Evolutionary conservation across 2,888 invertebrate species (phyloP), one percentile per base, ranked within the genome.

Genomic region (Allolobophora icterica): DNA sequence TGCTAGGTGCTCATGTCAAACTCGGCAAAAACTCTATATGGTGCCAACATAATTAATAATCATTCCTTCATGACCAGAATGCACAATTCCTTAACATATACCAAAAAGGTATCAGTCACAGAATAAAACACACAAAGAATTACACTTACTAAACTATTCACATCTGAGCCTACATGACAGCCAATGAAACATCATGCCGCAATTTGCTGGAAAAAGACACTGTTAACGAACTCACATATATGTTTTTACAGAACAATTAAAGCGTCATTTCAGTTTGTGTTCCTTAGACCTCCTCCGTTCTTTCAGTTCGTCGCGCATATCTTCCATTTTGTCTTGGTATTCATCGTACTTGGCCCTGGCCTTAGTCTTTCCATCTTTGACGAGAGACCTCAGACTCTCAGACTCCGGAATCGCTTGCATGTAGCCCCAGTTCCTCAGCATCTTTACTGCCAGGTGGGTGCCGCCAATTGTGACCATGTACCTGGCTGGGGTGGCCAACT

Each of bases 401-500:
- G 92, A 93, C 89, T 94, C 92, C 13, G 97, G 97, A 71, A 97
- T 97, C n/a, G 98, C 97, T 94, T 97, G 97, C 92, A 98, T 97
- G 95, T 97, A 97, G 90, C 98, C 98, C 95, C 97, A 96, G 93
- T 96, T 96, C 93, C 97, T 97, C 93, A 99, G 96, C 94, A 97
- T 97, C 94, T 97, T 97, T 92, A 98, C 98, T 17, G 97, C 97
- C 94, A 97, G 95, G 34, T 98, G 98, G 38, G 98, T 98, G 89
- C 98, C 97, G 93, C 97, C 97, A 17, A 98, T 95, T 90, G 99
- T 99, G 1, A 98, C 97, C n/a, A 98, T 97, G 95, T 99, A 99
- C 93, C 99, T 96, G 33, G 97, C 95, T 6, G 99, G 99, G 19
- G 98, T 98, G 52, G 97, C 97, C 93, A 99, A 96, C 96, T 99